Base-by-base conservation (phyloP, 92 coral and sea anemone genomes). In the Palythoa grandis region DNA sequence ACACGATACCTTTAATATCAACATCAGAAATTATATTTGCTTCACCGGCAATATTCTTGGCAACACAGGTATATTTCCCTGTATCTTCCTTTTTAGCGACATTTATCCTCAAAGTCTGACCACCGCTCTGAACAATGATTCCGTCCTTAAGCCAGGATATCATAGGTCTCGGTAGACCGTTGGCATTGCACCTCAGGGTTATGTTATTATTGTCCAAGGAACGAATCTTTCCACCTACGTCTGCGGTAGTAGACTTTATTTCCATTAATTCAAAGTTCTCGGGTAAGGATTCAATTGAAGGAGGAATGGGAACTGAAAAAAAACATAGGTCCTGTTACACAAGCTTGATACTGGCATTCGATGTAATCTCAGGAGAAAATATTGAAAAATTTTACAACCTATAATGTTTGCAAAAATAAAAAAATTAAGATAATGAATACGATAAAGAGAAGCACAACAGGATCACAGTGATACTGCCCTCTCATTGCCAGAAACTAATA, bases 111-210 rank as follows among this genome's bases (percentile, higher is more conserved):
- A 77, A 11, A 8, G 58, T 14, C 17, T 57, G 82, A 3, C 82
- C 65, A 16, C 70, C 69, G 1, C 24, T 77, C 70, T 77, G 82
- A 57, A 56, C 82, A 77, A 57, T 16, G 66, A 8, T 78, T 40
- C 83, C 83, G 38, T 78, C 37, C 72, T 57, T 78, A 7, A 23
- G 43, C 83, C 83, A 78, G 71, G 72, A 58, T 15, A 78, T 61
- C 72, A 13, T 78, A 48, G 83, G 83, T 23, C 14, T 61, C 7
- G 83, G 83, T 12, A 78, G 54, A 20, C 83, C 83, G 39, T 78
- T 78, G 17, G 83, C 11, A 24, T 78, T 78, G 83, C 83, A 78
- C 72, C 83, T 39, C 35, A 78, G 72, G 1, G 83, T 78, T 19
- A 78, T 78, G 54, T 78, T 78, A 13, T 39, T 78, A 48, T 22